These are phyloP conservation scores for Dendroctonus valens DNA, from an alignment of 1,140 invertebrate species.

Conservation along the genomic window DNA sequence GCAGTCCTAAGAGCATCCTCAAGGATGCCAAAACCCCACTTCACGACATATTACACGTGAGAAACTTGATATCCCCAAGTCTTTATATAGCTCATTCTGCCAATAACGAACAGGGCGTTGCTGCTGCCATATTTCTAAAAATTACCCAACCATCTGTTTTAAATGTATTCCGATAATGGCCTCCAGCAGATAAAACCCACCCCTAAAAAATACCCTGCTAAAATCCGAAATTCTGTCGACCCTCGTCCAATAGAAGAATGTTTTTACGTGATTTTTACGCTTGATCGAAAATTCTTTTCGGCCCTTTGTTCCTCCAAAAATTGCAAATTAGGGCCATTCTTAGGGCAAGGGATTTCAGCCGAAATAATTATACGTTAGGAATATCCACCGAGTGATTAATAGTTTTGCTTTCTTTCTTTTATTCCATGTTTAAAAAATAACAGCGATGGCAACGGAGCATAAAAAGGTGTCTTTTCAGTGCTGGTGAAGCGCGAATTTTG, in stretches of 20 bases:
- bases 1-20: too few species aligned
- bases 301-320: constrained; percentile 31
- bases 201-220: constrained; percentile 33
- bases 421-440: constrained; percentile 20
- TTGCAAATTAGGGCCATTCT: constrained; percentile 34
- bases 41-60: too few species aligned
- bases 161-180: constrained; percentile 22
- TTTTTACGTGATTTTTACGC: constrained; percentile 36
- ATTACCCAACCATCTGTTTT: constrained; percentile 27
- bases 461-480: constrained; percentile 20
- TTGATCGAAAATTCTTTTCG: constrained; percentile 31
- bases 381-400: constrained; percentile 28
- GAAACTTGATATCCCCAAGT: not conserved
- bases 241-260: constrained; percentile 32
- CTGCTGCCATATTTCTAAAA: constrained; percentile 16
- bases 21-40: too few species aligned
- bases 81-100: not conserved
- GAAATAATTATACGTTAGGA: constrained; percentile 34
- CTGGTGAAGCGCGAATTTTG: constrained; percentile 15
- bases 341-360: constrained; percentile 26
- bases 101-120: not conserved
- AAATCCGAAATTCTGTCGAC: constrained; percentile 31
- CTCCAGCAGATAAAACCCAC: constrained; percentile 14
- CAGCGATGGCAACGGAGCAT: not conserved
- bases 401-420: constrained; percentile 25